Base-by-base conservation (phyloP, 2,888 invertebrate genomes). In the Megalurothrips usitatus region DNA sequence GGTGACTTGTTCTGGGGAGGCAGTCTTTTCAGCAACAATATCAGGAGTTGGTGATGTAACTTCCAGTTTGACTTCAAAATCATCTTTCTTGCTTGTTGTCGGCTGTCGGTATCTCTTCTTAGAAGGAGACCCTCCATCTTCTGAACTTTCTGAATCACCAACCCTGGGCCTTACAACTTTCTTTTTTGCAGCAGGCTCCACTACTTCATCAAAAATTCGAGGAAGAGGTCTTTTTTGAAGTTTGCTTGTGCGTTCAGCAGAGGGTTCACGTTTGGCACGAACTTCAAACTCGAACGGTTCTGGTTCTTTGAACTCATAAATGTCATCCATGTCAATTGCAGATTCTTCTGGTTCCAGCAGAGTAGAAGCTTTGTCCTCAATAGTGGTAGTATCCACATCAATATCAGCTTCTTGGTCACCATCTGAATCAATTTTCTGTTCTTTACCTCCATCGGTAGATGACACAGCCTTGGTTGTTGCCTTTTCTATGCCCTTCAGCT, bases 261-360 rank as follows among this genome's bases (percentile, higher is more conserved):
- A 75, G 12, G 68, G 26, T 26, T 75, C 81, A 43, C 84, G 89
- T 88, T 84, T 90, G 88, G 81, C 82, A 80, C 94, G 91, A 12
- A 93, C 90, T 87, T 95, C 95, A 84, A 95, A 91, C 86, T 95
- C 95, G 85, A 95, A 95, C 0, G 95, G 95, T 86, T 96, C 95
- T 0, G 95, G 94, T 87, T 96, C 95, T 86, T 95, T 95, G 86
- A 96, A 96, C 87, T 96, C 95, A 85, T 96, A 96, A 82, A 95
- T 92, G 86, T 96, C 95, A 79, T 89, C 88, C 49, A 82, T 81
- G 19, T 82, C 83, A 49, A 82, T 23, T 8, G 68, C 68, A 75
- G 68, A 75, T 26, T 75, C 68, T 26, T 75, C 68, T 9, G 14
- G 26, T 80, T 80, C 63, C 6, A 75, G 26, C 1, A 75, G 26